Conservation (phyloP, 2,888 invertebrate species). For the Stenotaenia linearis region DNA sequence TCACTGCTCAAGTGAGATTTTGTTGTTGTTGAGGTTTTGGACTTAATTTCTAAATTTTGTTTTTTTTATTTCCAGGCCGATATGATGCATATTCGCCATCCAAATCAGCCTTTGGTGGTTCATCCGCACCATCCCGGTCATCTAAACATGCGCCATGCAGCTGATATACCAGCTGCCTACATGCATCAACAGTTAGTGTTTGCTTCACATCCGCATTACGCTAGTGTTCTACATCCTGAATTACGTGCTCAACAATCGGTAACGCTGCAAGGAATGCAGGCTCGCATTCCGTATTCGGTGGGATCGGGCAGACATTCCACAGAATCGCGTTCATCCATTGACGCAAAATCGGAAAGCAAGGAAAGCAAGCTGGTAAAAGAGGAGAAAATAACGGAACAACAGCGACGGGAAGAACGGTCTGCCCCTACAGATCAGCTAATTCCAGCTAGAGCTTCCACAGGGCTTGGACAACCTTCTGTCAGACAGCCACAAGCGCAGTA, state of each 20-base stretch:
- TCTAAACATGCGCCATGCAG: slow-evolving; percentile 37
- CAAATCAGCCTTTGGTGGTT: slow-evolving; percentile 37
- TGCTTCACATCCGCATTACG: slow-evolving; percentile 36
- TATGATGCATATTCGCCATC: slow-evolving; percentile 39
- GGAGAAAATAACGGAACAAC: slow-evolving; percentile 26
- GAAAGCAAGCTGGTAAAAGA: slow-evolving; percentile 20
- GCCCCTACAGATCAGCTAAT: slow-evolving; percentile 33
- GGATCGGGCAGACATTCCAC: slow-evolving; percentile 35
- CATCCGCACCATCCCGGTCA: slow-evolving; percentile 37
- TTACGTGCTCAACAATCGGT: slow-evolving; percentile 39
- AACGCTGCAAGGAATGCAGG: slow-evolving; percentile 37
- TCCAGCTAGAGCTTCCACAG: not conserved
- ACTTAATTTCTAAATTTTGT: not conserved
- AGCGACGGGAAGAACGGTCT: slow-evolving; percentile 31
- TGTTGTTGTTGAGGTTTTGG: not conserved
- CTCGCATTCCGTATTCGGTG: slow-evolving; percentile 36
- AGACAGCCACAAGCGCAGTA: slow-evolving; percentile 37
- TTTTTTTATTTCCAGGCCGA: slow-evolving; percentile 30
- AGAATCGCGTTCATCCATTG: slow-evolving; percentile 34
- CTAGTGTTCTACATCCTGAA: slow-evolving; percentile 37
- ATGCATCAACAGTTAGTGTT: slow-evolving; percentile 40
- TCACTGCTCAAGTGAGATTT: slow-evolving; percentile 32
- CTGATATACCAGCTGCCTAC: slow-evolving; percentile 37
- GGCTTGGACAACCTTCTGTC: slow-evolving; percentile 34
- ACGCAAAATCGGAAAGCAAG: slow-evolving; percentile 37